phyloP scores from a whole-genome alignment of 2,888 invertebrate genomes.

The Pollenia angustigena region DNA sequence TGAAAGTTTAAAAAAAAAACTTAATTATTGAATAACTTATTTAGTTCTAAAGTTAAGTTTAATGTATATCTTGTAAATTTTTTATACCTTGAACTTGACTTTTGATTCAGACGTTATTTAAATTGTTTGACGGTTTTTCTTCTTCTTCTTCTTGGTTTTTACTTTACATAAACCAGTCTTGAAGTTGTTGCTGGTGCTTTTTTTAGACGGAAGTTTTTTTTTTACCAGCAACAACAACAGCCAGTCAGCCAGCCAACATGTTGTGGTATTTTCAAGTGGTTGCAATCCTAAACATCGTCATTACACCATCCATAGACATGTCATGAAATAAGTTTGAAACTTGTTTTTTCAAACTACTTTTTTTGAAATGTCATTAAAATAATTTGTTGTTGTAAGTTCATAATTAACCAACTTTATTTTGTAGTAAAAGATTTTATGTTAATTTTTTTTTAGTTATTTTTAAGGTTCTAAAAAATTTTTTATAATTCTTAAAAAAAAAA shows the following conservation, averaged over 20 bases:
- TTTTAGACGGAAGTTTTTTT: conserved; percentile 47
- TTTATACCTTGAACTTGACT: conserved; percentile 70
- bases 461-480: background rate
- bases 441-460: background rate
- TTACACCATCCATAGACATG: conserved; percentile 55
- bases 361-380: conserved; percentile 16
- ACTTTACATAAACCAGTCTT: conserved; percentile 49
- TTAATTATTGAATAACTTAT: background rate
- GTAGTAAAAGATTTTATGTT: background rate
- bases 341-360: conserved; percentile 28
- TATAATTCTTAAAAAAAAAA: too few species aligned
- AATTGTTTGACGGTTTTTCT: conserved; percentile 21
- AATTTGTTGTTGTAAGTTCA: background rate
- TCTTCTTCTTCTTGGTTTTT: background rate
- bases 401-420: background rate
- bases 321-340: conserved; percentile 40
- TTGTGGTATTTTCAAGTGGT: conserved; percentile 41
- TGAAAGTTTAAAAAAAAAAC: conserved; percentile 38
- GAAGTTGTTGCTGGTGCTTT: background rate
- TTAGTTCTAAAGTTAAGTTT: conserved; percentile 7
- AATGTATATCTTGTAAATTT: background rate
- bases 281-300: conserved; percentile 32
- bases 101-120: conserved; percentile 14
- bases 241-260: conserved; percentile 19
- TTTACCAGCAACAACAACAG: background rate